Percentiles rank a stretch among this genome's conserved stretches.
phyloP scores from a whole-genome alignment of 2,888 invertebrate species.

The Lumbricus terrestris region DNA sequence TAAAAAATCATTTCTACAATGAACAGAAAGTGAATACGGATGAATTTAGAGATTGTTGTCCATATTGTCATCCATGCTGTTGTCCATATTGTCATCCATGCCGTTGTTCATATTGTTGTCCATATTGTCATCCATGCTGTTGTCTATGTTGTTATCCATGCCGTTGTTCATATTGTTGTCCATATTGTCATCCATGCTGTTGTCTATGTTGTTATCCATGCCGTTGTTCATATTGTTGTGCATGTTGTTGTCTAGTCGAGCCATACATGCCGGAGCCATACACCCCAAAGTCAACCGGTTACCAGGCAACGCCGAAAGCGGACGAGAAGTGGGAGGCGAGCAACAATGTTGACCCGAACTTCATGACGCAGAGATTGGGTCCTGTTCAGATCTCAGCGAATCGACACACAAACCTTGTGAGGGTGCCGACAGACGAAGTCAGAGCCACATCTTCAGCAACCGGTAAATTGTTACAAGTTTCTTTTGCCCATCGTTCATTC shows the following conservation, averaged over 20 bases:
- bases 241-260: neutral
- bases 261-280: constrained; percentile 26
- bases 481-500: neutral
- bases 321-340: neutral
- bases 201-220: no score
- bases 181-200: no score
- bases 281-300: constrained; percentile 20
- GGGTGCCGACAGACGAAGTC: neutral
- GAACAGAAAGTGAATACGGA: no score
- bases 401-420: neutral
- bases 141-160: no score
- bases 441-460: neutral
- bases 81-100: no score
- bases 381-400: neutral
- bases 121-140: no score
- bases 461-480: neutral
- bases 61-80: no score
- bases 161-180: no score
- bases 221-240: no score
- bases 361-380: neutral
- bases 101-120: no score
- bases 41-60: no score
- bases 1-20: no score
- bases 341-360: neutral
- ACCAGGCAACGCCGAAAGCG: neutral